These are phyloP conservation scores for Thalpophila matura DNA, from an alignment of 2,888 invertebrate genomes.

Conservation along the genomic window DNA sequence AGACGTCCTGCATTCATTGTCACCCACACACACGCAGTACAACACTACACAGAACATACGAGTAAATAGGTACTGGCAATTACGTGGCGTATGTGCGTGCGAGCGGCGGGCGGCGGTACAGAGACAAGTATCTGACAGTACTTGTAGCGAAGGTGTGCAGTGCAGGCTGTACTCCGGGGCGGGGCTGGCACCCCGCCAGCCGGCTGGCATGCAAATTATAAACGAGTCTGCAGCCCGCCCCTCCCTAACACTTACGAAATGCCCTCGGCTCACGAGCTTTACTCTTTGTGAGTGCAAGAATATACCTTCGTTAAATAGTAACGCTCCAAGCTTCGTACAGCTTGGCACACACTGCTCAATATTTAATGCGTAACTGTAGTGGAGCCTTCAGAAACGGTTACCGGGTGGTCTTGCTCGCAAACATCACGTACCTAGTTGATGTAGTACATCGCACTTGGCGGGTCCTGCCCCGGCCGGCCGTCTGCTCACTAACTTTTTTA, in stretches of 20 bases:
- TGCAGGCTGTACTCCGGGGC: neutral
- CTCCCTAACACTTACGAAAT: constrained; percentile 48
- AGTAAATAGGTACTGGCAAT: neutral
- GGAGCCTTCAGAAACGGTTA: constrained; percentile 22
- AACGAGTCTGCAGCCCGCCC: constrained; percentile 32
- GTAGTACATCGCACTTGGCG: neutral
- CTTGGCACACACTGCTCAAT: constrained; percentile 27
- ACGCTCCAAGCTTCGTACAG: constrained; percentile 14
- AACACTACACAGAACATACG: neutral
- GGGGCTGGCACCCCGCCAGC: constrained; percentile 17
- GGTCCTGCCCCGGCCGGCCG: no score
- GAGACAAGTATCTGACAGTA: neutral
- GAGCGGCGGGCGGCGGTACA: neutral
- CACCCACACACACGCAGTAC: neutral
- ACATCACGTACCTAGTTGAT: no score
- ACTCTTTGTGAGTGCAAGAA: constrained; percentile 28
- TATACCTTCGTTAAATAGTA: constrained; percentile 31
- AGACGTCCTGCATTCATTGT: neutral
- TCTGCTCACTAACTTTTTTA: neutral
- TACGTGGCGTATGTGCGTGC: neutral
- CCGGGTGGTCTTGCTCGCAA: neutral
- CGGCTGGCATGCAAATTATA: constrained; percentile 41
- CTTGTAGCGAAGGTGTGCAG: neutral
- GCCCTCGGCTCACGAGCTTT: constrained; percentile 48
- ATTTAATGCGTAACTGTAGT: constrained; percentile 25